Base-by-base conservation (phyloP, 2,113 vertebrate species). In the Patagioenas fasciata region DNA sequence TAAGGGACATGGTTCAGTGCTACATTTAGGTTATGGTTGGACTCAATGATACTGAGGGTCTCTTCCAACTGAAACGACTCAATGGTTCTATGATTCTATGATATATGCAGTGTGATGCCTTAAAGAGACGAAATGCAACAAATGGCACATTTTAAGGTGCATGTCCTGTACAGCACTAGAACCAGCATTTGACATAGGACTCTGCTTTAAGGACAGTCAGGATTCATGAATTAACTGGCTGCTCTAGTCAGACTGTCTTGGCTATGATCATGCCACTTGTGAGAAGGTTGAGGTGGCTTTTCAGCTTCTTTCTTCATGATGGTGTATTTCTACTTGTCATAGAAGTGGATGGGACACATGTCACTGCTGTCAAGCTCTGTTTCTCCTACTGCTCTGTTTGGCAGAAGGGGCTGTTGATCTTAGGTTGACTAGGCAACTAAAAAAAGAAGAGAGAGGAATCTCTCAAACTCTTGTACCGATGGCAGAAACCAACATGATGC, bases 321-420 rank as follows among this genome's bases (percentile, higher is more conserved):
- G 40, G 5, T 28, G 24, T 67, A 15, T 44, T 72, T 50, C 24
- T 38, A 4, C 15, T 71, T 53, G 51, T 25, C 28, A 8, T 13
- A 0, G 4, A 21, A 91, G 6, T 38, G 32, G 32, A 36, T 67
- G n/a, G 17, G 16, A 67, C 13, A 7, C 6, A 2, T 0, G 3
- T 36, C 9, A 19, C 15, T 64, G 4, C 11, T 44, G 3, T 13
- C n/a, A 69, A 73, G 23, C 4, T 66, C 50, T 34, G 13, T 69
- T 80, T 91, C 81, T 87, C 25, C 34, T 36, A 17, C 12, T 47
- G 18, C 13, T 28, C 9, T 2, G 3, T 58, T 29, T 21, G 48
- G 10, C 32, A 40, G 57, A 54, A 75, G 29, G 5, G 29, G 11
- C 2, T 34, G 13, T 40, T 70, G 29, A 16, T n/a, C 18, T 48